Percentiles rank a stretch among this genome's conserved stretches.
These are phyloP conservation scores for Dinomys branickii DNA, from an alignment of 2,113 vertebrate species.

Conservation along the genomic window DNA sequence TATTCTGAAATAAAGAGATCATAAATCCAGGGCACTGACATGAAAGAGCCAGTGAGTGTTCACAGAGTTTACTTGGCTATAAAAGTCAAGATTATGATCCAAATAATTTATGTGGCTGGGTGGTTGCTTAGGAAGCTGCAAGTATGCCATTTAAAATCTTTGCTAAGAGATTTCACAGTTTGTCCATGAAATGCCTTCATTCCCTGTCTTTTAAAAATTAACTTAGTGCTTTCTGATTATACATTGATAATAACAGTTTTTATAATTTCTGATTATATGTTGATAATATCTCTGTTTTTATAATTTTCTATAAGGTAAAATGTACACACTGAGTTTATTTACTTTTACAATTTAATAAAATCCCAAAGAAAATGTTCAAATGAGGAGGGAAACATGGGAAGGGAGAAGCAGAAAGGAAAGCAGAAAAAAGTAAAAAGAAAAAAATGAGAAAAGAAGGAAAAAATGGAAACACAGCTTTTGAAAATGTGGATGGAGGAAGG, in stretches of 20 bases:
- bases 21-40: neutral
- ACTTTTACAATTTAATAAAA: slow-evolving; percentile 48
- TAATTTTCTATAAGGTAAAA: neutral
- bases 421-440: neutral
- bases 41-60: neutral
- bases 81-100: slow-evolving; percentile 60
- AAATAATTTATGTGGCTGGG: slow-evolving; percentile 60
- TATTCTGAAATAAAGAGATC: neutral
- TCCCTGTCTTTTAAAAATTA: slow-evolving; percentile 36
- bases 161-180: slow-evolving; percentile 50
- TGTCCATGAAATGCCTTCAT: slow-evolving; percentile 9
- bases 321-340: neutral
- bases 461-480: neutral
- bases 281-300: slow-evolving; percentile 47
- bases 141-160: slow-evolving; percentile 46
- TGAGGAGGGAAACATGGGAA: neutral
- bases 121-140: neutral
- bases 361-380: neutral
- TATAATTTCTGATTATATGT: neutral
- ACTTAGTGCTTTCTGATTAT: neutral
- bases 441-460: neutral
- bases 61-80: slow-evolving; percentile 56
- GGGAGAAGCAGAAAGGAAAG: neutral
- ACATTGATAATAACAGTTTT: slow-evolving; percentile 41
- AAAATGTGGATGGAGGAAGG: neutral